Percentiles rank a stretch among this genome's conserved stretches.
These are phyloP conservation scores for Hirtodrosophila histrioides DNA, from an alignment of 2,888 invertebrate genomes.

Conservation along the genomic window DNA sequence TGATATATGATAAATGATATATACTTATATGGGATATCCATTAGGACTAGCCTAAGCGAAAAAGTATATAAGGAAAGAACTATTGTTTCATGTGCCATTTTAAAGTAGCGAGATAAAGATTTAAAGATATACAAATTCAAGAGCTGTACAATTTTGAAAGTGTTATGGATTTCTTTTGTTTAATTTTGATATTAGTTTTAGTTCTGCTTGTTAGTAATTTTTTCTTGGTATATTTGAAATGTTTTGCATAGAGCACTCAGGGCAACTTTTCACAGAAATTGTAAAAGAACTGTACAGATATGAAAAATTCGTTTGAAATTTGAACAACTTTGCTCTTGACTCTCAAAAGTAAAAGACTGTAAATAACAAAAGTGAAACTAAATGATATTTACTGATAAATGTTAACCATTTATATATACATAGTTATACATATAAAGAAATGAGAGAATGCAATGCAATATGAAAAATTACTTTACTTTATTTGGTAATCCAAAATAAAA, in stretches of 20 bases:
- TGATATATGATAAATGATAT: constrained; percentile 45
- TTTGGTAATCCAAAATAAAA: constrained; percentile 48
- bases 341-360: constrained; percentile 80
- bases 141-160: constrained; percentile 29
- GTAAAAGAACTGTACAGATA: constrained; percentile 47
- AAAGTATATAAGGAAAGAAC: constrained; percentile 43
- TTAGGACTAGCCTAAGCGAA: constrained; percentile 51
- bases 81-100: constrained; percentile 80
- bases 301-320: constrained; percentile 54
- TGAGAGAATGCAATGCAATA: constrained; percentile 29
- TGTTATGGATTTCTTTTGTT: constrained; percentile 15
- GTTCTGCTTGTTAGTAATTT: constrained; percentile 32
- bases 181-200: not conserved
- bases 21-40: constrained; percentile 30
- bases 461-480: constrained; percentile 61
- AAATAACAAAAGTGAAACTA: constrained; percentile 72
- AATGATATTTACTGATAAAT: constrained; percentile 70
- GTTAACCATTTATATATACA: constrained; percentile 57
- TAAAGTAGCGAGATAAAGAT: constrained; percentile 62
- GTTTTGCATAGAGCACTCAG: constrained; percentile 79
- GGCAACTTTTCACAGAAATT: constrained; percentile 68
- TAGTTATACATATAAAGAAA: constrained; percentile 31
- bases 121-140: constrained; percentile 21
- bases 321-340: constrained; percentile 75
- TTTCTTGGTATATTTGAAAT: constrained; percentile 12